Evolutionary conservation across 2,113 vertebrate genomes (phyloP), one percentile per base, ranked within the genome.

Genomic region (Ameiurus melas): DNA sequence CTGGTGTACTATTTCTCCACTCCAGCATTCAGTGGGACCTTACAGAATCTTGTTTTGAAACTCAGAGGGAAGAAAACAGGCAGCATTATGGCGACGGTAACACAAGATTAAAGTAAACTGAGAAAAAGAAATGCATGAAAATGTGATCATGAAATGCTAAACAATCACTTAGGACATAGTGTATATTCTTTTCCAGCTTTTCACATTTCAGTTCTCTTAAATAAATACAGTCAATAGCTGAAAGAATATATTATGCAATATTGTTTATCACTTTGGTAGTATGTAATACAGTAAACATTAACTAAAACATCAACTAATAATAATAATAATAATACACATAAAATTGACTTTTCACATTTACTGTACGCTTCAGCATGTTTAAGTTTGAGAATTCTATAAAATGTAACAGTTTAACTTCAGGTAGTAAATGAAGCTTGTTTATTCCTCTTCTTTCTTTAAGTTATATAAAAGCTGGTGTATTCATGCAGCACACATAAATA

Each of bases 1-100:
- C 25, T 96, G 0, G 93, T 96, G 5, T 96, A 96, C 88, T 96
- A 96, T 47, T 96, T 96, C 87, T 96, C 96, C 17, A 96, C 93
- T 77, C 94, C 96, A 0, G 90, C 92, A 8, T 95, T 95, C 86
- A 95, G 92, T 27, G 93, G 92, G 16, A 36, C 88, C 58, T 92
- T 96, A 89, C 78, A 90, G 1, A 95, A 92, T 55, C 2, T 95
- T 14, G 19, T 93, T 36, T 84, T 91, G 66, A 94, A 93, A 64
- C 83, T 95, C 66, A 62, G 93, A 84, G 27, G 92, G 30, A 91
- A 92, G 58, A 88, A 55, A 20, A 43, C 51, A 0, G 53, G 55
- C n/a, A 43, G 7, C 1, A 88, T 27, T n/a, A 25, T 39, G 60
- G 12, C 30, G 43, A 83, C 83, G 17, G n/a, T 86, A 71, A 75